Percentiles rank a stretch among this genome's conserved stretches.
Conservation (phyloP, 2,888 invertebrate species). For the Drosophila buzzatii region DNA sequence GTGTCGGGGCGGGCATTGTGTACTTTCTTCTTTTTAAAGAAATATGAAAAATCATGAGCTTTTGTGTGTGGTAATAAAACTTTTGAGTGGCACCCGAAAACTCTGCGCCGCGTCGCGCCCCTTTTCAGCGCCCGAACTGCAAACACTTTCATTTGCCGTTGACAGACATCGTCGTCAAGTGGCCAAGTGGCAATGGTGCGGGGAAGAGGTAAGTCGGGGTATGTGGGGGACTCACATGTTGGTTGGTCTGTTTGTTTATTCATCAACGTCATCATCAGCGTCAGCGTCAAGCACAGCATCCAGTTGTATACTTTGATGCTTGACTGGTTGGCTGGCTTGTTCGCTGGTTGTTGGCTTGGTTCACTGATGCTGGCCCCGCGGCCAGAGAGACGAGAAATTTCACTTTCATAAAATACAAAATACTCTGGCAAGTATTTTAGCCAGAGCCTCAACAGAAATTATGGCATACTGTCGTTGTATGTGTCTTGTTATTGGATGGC, state of each 20-base stretch:
- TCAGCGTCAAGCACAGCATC: slow-evolving; percentile 64
- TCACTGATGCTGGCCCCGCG: slow-evolving; percentile 55
- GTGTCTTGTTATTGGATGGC: slow-evolving; percentile 41
- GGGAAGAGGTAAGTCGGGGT: background rate
- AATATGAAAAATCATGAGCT: slow-evolving; percentile 65
- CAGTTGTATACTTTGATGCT: slow-evolving; percentile 46
- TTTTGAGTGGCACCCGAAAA: slow-evolving; percentile 77
- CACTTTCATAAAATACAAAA: slow-evolving; percentile 64
- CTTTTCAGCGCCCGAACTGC: slow-evolving; percentile 58
- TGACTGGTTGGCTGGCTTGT: slow-evolving; percentile 20
- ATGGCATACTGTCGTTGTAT: slow-evolving; percentile 47
- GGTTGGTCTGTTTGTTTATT: slow-evolving; percentile 63
- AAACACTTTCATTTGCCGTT: slow-evolving; percentile 79
- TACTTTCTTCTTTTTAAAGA: slow-evolving; percentile 55
- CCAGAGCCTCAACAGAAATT: slow-evolving; percentile 48
- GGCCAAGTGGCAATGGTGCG: slow-evolving; percentile 39
- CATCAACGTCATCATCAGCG: slow-evolving; percentile 68
- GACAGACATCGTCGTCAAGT: slow-evolving; percentile 76
- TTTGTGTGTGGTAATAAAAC: slow-evolving; percentile 76
- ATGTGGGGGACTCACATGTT: slow-evolving; percentile 41
- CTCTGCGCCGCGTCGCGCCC: slow-evolving; percentile 43
- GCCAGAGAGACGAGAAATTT: slow-evolving; percentile 55
- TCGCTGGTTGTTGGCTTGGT: slow-evolving; percentile 32
- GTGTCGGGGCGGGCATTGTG: slow-evolving; percentile 21
- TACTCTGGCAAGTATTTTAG: slow-evolving; percentile 53